Conservation (phyloP, 1,140 invertebrate species). For the Drosophila bipectinata region DNA sequence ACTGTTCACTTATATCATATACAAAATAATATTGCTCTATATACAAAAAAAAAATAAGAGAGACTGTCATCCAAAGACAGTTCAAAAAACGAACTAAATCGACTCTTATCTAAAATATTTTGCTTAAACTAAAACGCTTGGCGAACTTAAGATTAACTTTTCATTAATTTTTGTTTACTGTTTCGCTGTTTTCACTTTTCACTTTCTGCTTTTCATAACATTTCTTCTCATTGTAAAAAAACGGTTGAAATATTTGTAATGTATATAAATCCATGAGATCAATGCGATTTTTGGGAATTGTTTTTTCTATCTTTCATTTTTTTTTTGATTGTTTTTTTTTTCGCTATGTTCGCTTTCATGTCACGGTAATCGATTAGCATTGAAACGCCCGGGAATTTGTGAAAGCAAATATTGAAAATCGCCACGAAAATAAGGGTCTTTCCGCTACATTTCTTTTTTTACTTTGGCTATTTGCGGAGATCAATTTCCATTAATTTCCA, state of each 20-base stretch:
- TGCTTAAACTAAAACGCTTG: constrained; percentile 75
- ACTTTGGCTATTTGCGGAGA: constrained; percentile 77
- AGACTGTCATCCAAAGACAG: constrained; percentile 31
- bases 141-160: constrained; percentile 70
- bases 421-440: constrained; percentile 6
- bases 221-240: constrained; percentile 66
- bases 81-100: constrained; percentile 31
- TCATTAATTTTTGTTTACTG: constrained; percentile 44
- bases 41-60: constrained; percentile 20
- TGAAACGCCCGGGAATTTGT: constrained; percentile 65
- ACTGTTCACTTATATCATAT: constrained; percentile 22
- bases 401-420: constrained; percentile 45
- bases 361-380: constrained; percentile 69
- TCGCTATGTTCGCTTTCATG: constrained; percentile 56
- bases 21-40: constrained; percentile 45
- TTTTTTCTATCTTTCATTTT: constrained; percentile 60
- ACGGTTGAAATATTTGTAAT: constrained; percentile 64
- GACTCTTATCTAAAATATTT: constrained; percentile 51
- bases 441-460: constrained; percentile 16
- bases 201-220: constrained; percentile 33
- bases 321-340: constrained; percentile 53
- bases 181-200: constrained; percentile 34
- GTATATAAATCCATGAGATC: constrained; percentile 83
- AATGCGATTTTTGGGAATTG: constrained; percentile 84
- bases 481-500: constrained; percentile 71